A percentile compares a stretch with the other conserved stretches of the same genome.
These are phyloP conservation scores for Drosophila grimshawi DNA, from an alignment of 1,140 invertebrate species.

Conservation along the genomic window DNA sequence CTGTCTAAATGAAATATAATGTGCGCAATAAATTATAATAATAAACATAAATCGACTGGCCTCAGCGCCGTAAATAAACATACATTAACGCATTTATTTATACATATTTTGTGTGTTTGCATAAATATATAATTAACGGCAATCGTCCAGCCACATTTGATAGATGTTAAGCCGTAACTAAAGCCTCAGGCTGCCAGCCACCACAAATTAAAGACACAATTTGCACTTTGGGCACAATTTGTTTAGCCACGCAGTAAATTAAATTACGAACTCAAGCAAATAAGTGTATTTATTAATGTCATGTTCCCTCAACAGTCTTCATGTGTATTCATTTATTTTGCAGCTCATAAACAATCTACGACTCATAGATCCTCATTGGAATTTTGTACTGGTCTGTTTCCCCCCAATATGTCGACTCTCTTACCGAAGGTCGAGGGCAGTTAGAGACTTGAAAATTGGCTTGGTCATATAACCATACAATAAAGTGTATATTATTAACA, in stretches of 20 bases:
- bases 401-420: too few relatives aligned
- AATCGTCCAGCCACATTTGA: conserved; percentile 30
- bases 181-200: conserved; percentile 4
- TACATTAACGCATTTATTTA: conserved; percentile 55
- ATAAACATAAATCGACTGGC: conserved; percentile 69
- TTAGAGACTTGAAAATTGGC: too few relatives aligned
- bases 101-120: conserved; percentile 25
- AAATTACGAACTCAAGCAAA: conserved; percentile 12
- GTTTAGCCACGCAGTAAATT: conserved; percentile 22
- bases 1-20: conserved; percentile 72
- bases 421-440: too few relatives aligned
- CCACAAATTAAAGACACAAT: conserved; percentile 19
- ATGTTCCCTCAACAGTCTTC: neutral
- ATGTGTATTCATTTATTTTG: too few relatives aligned
- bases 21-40: conserved; percentile 74
- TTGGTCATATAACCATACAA: too few relatives aligned
- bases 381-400: too few relatives aligned
- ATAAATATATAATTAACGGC: conserved; percentile 63
- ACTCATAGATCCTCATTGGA: too few relatives aligned
- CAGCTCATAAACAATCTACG: too few relatives aligned
- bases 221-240: conserved; percentile 17
- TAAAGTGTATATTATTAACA: too few relatives aligned
- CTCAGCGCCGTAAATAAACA: conserved; percentile 57
- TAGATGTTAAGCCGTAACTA: conserved; percentile 13
- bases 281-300: conserved; percentile 6